Conservation (phyloP, 2,113 vertebrate species). For the Megatriorchis doriae region DNA sequence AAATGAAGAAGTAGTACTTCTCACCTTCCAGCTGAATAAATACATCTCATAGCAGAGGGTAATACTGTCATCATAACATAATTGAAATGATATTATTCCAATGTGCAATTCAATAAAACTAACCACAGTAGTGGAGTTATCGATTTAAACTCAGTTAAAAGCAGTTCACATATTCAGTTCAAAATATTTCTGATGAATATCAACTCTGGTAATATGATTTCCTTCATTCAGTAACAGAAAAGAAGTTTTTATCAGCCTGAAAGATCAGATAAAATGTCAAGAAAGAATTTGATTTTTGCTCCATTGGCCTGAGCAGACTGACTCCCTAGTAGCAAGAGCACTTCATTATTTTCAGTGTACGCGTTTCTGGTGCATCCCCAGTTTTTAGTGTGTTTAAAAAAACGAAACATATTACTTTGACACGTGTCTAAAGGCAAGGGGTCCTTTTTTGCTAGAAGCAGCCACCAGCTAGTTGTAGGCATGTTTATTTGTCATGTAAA, state of each 20-base stretch:
- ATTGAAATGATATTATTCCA: constrained; percentile 64
- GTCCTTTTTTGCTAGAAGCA: neutral
- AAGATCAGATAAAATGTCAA: neutral
- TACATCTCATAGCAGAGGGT: constrained; percentile 5
- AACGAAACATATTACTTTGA: neutral
- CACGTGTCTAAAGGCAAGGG: neutral
- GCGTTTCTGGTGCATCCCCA: neutral
- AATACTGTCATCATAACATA: constrained; percentile 56
- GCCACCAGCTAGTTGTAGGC: neutral
- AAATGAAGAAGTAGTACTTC: neutral
- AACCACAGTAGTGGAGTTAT: constrained; percentile 52
- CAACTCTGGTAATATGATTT: constrained; percentile 13
- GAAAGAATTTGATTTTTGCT: neutral
- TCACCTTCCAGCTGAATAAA: constrained; percentile 34
- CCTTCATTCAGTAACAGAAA: neutral
- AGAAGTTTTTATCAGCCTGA: constrained; percentile 32
- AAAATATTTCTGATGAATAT: constrained; percentile 61
- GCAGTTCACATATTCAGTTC: constrained; percentile 43
- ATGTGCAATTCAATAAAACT: constrained; percentile 59
- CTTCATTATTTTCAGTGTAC: neutral
- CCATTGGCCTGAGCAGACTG: neutral
- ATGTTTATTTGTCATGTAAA: constrained; percentile 40
- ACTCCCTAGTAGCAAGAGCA: rapidly evolving
- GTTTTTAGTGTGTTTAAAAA: neutral
- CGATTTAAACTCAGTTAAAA: constrained; percentile 64